Evolutionary conservation across 2,113 vertebrate species (phyloP), one percentile per base, ranked within the genome.

Genomic region (Paraplagusia blochii): DNA sequence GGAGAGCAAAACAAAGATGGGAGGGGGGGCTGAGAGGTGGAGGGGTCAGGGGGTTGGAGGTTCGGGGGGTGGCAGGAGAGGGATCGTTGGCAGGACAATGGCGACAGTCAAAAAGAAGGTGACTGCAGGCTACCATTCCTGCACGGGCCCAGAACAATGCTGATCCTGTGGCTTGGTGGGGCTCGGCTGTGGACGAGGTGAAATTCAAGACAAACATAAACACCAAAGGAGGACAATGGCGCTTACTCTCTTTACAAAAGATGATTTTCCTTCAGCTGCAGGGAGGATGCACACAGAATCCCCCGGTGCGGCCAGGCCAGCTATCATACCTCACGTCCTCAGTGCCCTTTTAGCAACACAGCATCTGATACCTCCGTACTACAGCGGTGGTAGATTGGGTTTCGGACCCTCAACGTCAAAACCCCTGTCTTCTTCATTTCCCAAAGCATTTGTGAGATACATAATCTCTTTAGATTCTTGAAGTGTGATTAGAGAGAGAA

Each of bases 161-260:
- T 77, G 49, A 53, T 73, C 67, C 77, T 87, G 81, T 85, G 78
- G 79, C 84, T 70, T 35, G 58, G 65, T 42, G 63, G 70, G 77
- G 83, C 72, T 63, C 62, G 51, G 50, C 65, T 53, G 58, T 18
- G 66, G 44, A 50, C 60, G 53, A 61, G 65, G 67, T 76, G 81
- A 87, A 82, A 88, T 58, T 63, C 40, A 76, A 87, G 75, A 79
- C 85, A 71, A 85, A 72, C 56, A 70, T 85, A 87, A 88, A 86
- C 88, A 85, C 80, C 63, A 43, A 48, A 58, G 46, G 46, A 74
- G 79, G 69, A 87, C 85, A 86, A 87, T 88, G 77, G 66, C 7
- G 56, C 64, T 72, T 53, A 48, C 77, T 81, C 67, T 54, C 62
- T 53, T 74, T 50, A 82, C 76, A 81, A 83, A 81, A 76, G 68